A percentile compares a stretch with the other conserved stretches of the same genome.
These are phyloP conservation scores for Dinomys branickii DNA, from an alignment of 2,113 vertebrate genomes.

Conservation along the genomic window DNA sequence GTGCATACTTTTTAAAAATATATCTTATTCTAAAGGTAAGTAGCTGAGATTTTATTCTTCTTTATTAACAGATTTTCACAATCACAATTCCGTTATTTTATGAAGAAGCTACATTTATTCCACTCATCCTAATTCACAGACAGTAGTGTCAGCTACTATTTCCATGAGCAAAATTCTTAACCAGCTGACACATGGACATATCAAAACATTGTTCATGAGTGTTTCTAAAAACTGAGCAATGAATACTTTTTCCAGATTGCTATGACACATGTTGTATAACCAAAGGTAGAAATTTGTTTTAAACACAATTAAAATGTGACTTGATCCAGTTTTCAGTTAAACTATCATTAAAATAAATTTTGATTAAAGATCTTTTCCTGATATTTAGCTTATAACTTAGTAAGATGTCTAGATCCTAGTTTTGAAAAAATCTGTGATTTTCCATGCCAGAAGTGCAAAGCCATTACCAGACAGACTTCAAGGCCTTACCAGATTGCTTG, in stretches of 20 bases:
- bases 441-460: background rate
- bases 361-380: background rate
- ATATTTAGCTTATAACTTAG: background rate
- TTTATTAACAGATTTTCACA: background rate
- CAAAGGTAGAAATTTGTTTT: background rate
- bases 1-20: background rate
- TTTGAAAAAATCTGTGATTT: background rate
- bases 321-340: background rate
- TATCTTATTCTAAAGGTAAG: background rate
- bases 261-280: background rate
- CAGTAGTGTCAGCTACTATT: background rate
- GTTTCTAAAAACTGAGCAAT: background rate
- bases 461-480: background rate
- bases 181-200: background rate
- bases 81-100: background rate
- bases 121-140: background rate
- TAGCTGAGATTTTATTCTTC: background rate
- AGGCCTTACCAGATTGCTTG: background rate
- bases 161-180: background rate
- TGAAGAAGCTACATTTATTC: background rate
- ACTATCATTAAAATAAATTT: background rate
- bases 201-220: background rate
- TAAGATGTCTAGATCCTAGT: background rate
- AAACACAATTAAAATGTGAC: background rate
- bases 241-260: background rate